These are phyloP conservation scores for Atrichornis clamosus DNA, from an alignment of 2,113 vertebrate species.

Conservation along the genomic window DNA sequence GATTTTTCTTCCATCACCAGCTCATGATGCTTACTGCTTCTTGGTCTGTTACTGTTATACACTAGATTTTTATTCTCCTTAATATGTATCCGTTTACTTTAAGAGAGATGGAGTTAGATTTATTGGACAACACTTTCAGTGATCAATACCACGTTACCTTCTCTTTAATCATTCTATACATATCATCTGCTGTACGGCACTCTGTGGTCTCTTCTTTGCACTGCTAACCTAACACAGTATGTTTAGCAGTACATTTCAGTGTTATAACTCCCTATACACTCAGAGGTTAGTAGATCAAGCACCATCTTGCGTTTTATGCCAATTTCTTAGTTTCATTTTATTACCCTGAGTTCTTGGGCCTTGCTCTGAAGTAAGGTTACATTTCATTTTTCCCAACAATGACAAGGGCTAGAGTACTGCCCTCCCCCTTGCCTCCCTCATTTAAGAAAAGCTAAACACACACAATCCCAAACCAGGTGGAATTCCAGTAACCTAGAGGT, in stretches of 20 bases:
- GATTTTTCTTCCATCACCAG: conserved; percentile 18
- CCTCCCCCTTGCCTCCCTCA: rapidly evolving
- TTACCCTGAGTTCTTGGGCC: not conserved
- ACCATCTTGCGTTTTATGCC: not conserved
- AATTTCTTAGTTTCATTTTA: not conserved
- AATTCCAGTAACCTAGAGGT: not conserved
- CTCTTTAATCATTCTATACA: not conserved
- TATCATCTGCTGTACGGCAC: not conserved
- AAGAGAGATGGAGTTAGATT: not conserved
- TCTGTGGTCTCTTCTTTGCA: not conserved
- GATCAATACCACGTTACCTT: not conserved
- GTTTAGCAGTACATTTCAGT: not conserved
- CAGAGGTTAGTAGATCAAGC: not conserved
- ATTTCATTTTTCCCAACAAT: not conserved
- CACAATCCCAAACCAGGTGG: not conserved
- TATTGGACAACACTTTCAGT: not conserved
- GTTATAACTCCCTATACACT: not conserved
- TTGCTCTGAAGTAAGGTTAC: not conserved
- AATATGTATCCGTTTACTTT: not conserved
- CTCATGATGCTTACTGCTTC: not conserved
- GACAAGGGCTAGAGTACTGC: not conserved
- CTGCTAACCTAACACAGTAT: not conserved
- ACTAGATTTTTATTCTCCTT: not conserved
- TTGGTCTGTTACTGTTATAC: not conserved
- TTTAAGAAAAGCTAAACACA: not conserved